Percentiles rank a stretch among this genome's conserved stretches.
phyloP scores from a whole-genome alignment of 2,113 vertebrate species.

The Nycticorax nycticorax region DNA sequence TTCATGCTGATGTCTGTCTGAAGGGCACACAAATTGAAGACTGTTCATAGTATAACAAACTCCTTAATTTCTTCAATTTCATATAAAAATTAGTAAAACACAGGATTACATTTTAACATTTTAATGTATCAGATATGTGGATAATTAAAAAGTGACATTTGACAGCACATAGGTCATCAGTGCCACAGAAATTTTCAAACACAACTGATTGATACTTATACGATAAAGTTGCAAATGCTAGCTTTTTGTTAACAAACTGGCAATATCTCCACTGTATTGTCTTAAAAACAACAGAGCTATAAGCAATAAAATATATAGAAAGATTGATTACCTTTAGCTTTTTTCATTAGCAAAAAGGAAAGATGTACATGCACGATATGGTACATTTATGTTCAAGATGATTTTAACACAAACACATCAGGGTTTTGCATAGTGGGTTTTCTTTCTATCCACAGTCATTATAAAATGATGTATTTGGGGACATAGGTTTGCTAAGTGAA shows the following conservation, averaged over 20 bases:
- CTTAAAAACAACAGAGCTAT: not conserved
- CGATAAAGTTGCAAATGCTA: not conserved
- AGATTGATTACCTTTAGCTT: not conserved
- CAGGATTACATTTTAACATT: not conserved
- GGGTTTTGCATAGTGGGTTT: not conserved
- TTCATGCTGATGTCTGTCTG: not conserved
- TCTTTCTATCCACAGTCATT: not conserved
- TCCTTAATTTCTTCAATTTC: not conserved
- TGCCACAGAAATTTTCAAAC: not conserved
- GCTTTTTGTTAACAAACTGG: not conserved
- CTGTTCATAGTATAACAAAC: not conserved
- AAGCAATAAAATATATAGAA: not conserved
- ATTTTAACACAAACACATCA: not conserved
- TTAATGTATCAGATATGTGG: not conserved
- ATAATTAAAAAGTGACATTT: not conserved
- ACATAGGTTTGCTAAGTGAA: not conserved
- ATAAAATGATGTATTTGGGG: not conserved
- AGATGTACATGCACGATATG: not conserved
- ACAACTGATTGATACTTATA: not conserved
- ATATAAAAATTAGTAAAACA: not conserved
- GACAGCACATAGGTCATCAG: not conserved
- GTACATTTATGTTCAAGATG: not conserved
- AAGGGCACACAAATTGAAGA: not conserved
- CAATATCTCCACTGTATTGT: not conserved
- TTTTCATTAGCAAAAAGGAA: not conserved